phyloP scores from a whole-genome alignment of 2,797 vertebrate species.

The Somateria mollissima region DNA sequence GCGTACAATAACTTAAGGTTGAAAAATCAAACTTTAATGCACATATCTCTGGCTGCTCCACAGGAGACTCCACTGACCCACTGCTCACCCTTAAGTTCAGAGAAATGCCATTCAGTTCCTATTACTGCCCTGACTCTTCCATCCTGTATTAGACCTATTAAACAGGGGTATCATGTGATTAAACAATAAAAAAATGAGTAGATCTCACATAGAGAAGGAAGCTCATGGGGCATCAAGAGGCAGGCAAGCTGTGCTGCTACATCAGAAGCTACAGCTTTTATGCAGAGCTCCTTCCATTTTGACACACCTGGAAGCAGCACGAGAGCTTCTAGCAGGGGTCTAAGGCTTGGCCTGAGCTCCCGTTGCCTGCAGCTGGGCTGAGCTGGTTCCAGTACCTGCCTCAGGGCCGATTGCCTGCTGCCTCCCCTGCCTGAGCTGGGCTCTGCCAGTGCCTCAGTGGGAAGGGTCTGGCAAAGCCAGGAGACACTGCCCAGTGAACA shows the following conservation, averaged over 20 bases:
- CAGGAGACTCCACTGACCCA: neutral
- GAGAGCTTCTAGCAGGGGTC: neutral
- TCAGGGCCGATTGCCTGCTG: neutral
- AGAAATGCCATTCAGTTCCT: neutral
- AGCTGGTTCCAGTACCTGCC: neutral
- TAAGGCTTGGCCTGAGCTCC: neutral
- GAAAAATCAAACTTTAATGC: slow-evolving; percentile 27
- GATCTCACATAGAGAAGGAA: neutral
- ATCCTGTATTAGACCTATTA: neutral
- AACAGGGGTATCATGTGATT: neutral
- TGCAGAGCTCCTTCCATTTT: neutral
- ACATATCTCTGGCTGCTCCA: neutral
- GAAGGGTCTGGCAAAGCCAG: neutral
- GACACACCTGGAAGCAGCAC: neutral
- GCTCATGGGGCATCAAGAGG: neutral
- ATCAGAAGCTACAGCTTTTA: neutral
- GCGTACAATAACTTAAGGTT: neutral
- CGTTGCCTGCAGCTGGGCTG: neutral
- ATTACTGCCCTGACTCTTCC: neutral
- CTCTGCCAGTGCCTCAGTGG: neutral
- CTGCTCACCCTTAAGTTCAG: neutral
- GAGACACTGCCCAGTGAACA: neutral
- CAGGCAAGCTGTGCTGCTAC: neutral
- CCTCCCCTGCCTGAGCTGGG: neutral
- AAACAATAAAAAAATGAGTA: neutral